Percentiles rank a stretch among this genome's conserved stretches.
Conservation (phyloP, 2,888 invertebrate genomes). For the Caenorhabditis sp. region DNA sequence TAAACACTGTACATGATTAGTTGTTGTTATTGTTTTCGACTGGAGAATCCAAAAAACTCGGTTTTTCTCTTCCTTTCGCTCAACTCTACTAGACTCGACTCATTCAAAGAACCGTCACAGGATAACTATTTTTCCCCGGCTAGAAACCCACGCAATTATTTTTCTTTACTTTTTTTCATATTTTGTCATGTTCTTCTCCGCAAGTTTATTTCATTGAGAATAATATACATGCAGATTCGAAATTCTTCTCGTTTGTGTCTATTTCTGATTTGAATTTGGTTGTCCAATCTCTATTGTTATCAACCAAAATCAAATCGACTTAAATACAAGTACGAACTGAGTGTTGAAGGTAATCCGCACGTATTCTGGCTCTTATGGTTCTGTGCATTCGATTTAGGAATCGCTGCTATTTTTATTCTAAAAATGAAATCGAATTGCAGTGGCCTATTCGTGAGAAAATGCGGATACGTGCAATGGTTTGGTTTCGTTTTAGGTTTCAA, state of each 20-base stretch:
- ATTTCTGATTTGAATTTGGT: too few relatives aligned
- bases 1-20: background rate
- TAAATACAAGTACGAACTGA: background rate
- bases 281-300: too few relatives aligned
- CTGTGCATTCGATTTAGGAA: too few relatives aligned
- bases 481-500: too few relatives aligned
- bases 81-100: constrained; percentile 7
- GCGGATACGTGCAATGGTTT: too few relatives aligned
- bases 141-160: constrained; percentile 51
- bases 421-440: too few relatives aligned
- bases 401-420: too few relatives aligned
- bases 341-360: background rate
- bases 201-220: background rate
- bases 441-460: too few relatives aligned
- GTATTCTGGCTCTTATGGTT: background rate
- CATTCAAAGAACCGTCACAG: constrained; percentile 32
- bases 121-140: constrained; percentile 30
- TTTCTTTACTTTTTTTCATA: constrained; percentile 3
- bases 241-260: too few relatives aligned
- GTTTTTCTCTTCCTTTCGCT: background rate
- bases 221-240: too few relatives aligned
- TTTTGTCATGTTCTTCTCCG: background rate
- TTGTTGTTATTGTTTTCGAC: background rate
- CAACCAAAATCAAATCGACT: background rate
- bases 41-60: background rate